Conservation (phyloP, 2,113 vertebrate genomes). For the Apodemus speciosus region DNA sequence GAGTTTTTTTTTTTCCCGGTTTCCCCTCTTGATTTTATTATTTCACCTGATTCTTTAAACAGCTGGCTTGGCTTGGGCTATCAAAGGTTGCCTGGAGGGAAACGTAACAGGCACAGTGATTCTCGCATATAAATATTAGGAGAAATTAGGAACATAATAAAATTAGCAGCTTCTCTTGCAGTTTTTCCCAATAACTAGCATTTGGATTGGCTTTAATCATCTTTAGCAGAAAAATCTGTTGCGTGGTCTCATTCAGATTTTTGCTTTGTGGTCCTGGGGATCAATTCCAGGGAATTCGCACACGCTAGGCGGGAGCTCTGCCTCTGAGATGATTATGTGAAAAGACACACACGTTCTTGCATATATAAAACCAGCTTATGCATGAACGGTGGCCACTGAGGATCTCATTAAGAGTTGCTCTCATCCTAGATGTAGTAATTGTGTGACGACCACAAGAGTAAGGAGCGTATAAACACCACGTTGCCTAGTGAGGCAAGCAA, state of each 20-base stretch:
- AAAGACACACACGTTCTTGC: neutral
- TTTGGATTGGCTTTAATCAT: neutral
- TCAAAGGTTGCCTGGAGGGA: neutral
- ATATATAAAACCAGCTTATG: neutral
- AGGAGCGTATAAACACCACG: neutral
- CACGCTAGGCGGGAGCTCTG: neutral
- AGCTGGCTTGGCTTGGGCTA: neutral
- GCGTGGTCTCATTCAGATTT: neutral
- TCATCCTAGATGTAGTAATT: constrained; percentile 22
- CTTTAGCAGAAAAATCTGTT: neutral
- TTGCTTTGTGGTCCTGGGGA: neutral
- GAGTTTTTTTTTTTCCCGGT: neutral
- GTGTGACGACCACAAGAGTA: neutral
- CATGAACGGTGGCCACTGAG: neutral
- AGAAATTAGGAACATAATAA: neutral
- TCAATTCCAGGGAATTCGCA: neutral
- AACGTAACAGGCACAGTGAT: neutral
- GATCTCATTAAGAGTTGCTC: neutral
- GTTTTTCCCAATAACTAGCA: constrained; percentile 4
- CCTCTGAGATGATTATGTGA: neutral
- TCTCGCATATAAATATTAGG: neutral
- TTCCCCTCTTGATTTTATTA: neutral
- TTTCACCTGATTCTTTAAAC: constrained; percentile 1
- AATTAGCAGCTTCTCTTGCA: neutral
- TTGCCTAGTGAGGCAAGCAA: neutral